A percentile compares a stretch with the other conserved stretches of the same genome.
phyloP scores from a whole-genome alignment of 2,797 vertebrate species.

The Gymnothorax javanicus region DNA sequence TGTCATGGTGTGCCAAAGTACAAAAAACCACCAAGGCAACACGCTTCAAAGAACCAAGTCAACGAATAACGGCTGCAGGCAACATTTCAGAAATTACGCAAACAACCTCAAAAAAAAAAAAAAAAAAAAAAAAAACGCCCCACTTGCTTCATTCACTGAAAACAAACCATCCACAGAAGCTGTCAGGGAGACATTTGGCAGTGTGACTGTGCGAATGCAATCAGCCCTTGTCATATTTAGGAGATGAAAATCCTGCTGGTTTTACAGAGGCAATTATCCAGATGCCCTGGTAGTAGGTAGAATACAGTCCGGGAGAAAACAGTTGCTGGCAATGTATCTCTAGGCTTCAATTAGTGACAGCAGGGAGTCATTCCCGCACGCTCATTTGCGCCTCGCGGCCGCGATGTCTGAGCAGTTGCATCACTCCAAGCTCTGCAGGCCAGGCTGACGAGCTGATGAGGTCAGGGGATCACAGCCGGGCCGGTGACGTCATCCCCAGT shows the following conservation, averaged over 20 bases:
- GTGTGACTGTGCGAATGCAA: constrained; percentile 14
- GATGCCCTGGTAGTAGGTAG: constrained; percentile 4
- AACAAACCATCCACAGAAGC: constrained; percentile 6
- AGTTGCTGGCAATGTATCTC: background rate
- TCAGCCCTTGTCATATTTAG: constrained; percentile 18
- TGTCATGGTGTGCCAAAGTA: background rate
- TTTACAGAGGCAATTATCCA: constrained; percentile 8
- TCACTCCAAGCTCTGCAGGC: background rate
- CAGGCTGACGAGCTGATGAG: constrained; percentile 9
- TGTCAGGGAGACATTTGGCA: constrained; percentile 10
- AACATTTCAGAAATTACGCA: constrained; percentile 4
- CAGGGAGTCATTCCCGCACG: background rate
- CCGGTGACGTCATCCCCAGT: background rate
- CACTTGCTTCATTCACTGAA: background rate
- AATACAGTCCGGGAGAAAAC: background rate
- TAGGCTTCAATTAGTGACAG: constrained; percentile 31
- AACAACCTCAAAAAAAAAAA: constrained; percentile 6
- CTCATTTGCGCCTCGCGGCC: constrained; percentile 23
- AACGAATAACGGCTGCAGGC: background rate
- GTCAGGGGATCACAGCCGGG: background rate
- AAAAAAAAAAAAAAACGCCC: constrained; percentile 5
- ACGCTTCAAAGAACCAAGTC: constrained; percentile 12
- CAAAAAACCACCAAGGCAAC: background rate
- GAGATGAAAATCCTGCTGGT: constrained; percentile 4
- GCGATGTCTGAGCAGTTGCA: constrained; percentile 21